Conservation (phyloP, 2,797 vertebrate species). For the Iguana delicatissima region DNA sequence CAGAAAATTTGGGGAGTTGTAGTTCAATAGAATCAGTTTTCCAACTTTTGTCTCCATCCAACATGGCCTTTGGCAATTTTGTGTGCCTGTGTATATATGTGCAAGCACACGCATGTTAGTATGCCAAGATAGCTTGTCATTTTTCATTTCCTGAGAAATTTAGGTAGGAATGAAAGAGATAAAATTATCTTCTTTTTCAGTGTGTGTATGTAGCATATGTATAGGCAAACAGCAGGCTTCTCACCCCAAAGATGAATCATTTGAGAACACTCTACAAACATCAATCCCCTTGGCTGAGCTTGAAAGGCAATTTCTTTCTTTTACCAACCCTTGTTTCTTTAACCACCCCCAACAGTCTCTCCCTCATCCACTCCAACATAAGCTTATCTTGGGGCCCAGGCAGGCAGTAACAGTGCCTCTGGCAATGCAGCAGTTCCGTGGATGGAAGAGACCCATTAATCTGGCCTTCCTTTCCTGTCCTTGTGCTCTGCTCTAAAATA, state of each 20-base stretch:
- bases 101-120: neutral
- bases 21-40: too few species aligned
- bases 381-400: neutral
- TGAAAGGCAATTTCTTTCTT: neutral
- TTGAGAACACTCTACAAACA: neutral
- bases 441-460: neutral
- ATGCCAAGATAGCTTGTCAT: neutral
- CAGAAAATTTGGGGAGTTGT: too few species aligned
- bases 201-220: neutral
- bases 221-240: neutral
- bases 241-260: constrained; percentile 2
- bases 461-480: neutral
- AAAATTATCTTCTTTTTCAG: neutral
- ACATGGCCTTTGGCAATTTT: neutral
- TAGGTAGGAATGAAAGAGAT: neutral
- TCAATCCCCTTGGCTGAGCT: neutral
- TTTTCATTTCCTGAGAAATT: neutral
- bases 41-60: too few species aligned
- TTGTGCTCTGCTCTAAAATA: neutral
- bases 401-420: neutral
- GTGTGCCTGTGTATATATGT: too few species aligned
- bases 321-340: neutral
- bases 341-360: neutral
- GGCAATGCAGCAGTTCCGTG: neutral
- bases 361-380: neutral